A percentile compares a stretch with the other conserved stretches of the same genome.
Conservation (phyloP, 2,797 vertebrate species). For the Notamacropus eugenii region DNA sequence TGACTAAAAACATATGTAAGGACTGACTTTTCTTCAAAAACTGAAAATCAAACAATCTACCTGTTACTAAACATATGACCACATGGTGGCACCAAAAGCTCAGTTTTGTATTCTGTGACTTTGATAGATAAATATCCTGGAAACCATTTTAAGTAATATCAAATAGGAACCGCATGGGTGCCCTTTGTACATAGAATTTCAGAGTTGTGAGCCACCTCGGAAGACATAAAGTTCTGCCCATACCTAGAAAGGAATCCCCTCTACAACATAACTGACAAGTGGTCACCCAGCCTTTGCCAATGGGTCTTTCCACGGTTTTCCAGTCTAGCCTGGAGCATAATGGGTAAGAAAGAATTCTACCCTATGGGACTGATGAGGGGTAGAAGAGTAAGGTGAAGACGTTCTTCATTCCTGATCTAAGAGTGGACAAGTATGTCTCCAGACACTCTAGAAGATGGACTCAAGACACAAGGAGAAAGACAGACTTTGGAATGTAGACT, state of each 20-base stretch:
- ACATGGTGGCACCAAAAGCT: constrained; percentile 61
- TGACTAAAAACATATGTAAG: constrained; percentile 71
- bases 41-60: not conserved
- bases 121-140: rapidly evolving
- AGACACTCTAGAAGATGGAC: not conserved
- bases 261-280: not conserved
- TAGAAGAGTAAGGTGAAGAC: not conserved
- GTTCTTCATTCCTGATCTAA: not conserved
- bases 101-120: not conserved
- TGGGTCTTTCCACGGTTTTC: not conserved
- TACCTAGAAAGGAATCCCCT: not conserved
- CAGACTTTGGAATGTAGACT: not conserved
- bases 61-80: constrained; percentile 40
- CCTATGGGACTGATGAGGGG: not conserved
- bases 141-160: not conserved
- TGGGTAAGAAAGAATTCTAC: not conserved
- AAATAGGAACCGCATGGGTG: not conserved
- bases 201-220: not conserved
- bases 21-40: not conserved
- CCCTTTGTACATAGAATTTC: not conserved
- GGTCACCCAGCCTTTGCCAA: not conserved
- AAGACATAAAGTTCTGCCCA: not conserved
- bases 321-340: not conserved
- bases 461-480: not conserved
- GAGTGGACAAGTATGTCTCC: not conserved